Percentiles rank a stretch among this genome's conserved stretches.
These are phyloP conservation scores for Podocnemis expansa DNA, from an alignment of 2,113 vertebrate species.

Conservation along the genomic window DNA sequence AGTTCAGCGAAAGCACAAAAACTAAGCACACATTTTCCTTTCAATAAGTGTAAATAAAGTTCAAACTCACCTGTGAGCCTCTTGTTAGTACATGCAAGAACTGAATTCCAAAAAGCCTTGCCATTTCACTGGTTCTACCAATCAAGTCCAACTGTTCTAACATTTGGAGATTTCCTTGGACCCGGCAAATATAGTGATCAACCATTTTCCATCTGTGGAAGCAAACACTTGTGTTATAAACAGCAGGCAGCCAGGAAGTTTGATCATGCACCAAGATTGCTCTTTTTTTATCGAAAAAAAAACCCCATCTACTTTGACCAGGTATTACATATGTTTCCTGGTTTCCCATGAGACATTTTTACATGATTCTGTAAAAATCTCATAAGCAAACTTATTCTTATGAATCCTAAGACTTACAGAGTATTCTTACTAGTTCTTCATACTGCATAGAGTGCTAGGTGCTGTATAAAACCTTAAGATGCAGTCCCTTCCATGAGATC, in stretches of 20 bases:
- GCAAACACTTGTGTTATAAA: conserved; percentile 20
- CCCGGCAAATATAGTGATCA: conserved; percentile 92
- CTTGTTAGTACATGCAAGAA: conserved; percentile 96
- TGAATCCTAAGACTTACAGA: accelerated
- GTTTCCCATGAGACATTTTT: background rate
- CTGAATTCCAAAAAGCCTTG: conserved; percentile 96
- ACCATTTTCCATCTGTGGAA: conserved; percentile 94
- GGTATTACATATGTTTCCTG: background rate
- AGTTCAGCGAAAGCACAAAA: background rate
- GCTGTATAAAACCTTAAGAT: background rate
- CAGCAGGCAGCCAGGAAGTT: background rate
- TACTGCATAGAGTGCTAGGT: background rate
- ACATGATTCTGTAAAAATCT: background rate
- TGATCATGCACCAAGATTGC: background rate
- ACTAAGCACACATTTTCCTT: background rate
- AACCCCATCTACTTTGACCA: background rate
- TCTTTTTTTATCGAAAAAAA: conserved; percentile 31
- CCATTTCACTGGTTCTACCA: conserved; percentile 96
- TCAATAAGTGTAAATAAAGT: conserved; percentile 18
- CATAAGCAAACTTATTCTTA: background rate
- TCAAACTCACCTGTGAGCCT: conserved; percentile 86
- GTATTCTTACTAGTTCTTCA: background rate
- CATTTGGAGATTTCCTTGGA: conserved; percentile 88
- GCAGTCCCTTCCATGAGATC: background rate
- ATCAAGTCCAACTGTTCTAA: conserved; percentile 93